A percentile compares a stretch with the other conserved stretches of the same genome.
phyloP scores from a whole-genome alignment of 2,113 vertebrate species.

The Bufo bufo region DNA sequence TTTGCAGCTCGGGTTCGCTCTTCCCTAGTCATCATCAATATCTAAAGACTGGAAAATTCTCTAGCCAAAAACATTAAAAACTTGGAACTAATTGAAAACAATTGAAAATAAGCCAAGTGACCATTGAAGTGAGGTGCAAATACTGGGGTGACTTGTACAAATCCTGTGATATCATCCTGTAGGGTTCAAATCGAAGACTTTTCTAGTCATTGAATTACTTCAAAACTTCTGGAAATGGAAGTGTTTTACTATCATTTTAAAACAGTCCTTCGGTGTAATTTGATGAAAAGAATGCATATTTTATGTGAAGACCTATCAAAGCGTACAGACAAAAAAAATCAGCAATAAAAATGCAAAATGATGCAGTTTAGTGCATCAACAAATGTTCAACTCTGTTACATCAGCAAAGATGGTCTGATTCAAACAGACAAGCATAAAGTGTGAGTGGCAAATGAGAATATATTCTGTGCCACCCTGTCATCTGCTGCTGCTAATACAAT shows the following conservation, averaged over 20 bases:
- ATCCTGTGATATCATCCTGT: neutral
- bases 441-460: slow-evolving; percentile 55
- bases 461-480: slow-evolving; percentile 54
- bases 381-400: slow-evolving; percentile 51
- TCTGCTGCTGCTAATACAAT: slow-evolving; percentile 53
- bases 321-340: slow-evolving; percentile 35
- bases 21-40: too few relatives aligned
- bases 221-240: neutral
- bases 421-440: slow-evolving; percentile 55
- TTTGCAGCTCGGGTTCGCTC: too few relatives aligned
- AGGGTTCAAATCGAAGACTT: neutral
- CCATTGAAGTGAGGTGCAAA: neutral
- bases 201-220: neutral
- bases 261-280: slow-evolving; percentile 16
- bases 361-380: slow-evolving; percentile 45
- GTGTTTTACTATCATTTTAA: slow-evolving; percentile 25
- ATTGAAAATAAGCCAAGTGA: neutral
- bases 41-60: too few relatives aligned
- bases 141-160: neutral
- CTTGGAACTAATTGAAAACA: too few relatives aligned
- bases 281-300: slow-evolving; percentile 43
- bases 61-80: too few relatives aligned
- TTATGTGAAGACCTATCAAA: slow-evolving; percentile 46
- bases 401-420: slow-evolving; percentile 55
- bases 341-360: slow-evolving; percentile 55